Conservation (phyloP, 2,888 invertebrate species). For the Beris morrisii region DNA sequence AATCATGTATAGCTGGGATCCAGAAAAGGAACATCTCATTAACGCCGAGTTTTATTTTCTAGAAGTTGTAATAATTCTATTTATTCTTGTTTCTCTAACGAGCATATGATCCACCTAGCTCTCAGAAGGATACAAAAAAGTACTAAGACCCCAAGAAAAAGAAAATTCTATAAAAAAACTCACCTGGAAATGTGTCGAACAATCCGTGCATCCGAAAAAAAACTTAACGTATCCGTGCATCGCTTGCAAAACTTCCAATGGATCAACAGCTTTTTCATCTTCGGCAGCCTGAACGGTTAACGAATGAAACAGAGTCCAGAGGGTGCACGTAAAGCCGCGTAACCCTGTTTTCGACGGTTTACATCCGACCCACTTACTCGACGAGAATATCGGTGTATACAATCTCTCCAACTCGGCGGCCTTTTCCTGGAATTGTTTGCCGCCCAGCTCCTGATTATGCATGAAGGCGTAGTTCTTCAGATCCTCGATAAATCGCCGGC, state of each 20-base stretch:
- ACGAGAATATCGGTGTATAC: conserved; percentile 59
- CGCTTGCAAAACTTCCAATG: conserved; percentile 72
- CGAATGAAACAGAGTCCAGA: conserved; percentile 94
- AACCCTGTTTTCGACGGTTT: conserved; percentile 70
- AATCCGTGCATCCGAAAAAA: conserved; percentile 93
- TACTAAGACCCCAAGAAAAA: too few species aligned
- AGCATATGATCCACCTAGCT: too few species aligned
- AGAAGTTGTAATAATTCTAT: too few species aligned
- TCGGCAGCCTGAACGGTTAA: conserved; percentile 77
- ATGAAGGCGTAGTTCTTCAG: conserved; percentile 61
- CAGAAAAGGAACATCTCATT: too few species aligned
- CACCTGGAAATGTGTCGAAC: conserved; percentile 82
- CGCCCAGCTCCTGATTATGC: conserved; percentile 60
- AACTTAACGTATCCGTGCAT: conserved; percentile 87
- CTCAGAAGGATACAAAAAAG: too few species aligned
- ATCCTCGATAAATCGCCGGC: conserved; percentile 66
- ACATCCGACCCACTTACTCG: conserved; percentile 75
- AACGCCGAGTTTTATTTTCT: too few species aligned
- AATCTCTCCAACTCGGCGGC: conserved; percentile 60
- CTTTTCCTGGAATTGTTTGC: conserved; percentile 63
- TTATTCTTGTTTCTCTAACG: too few species aligned
- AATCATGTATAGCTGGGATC: too few species aligned
- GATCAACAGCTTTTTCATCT: conserved; percentile 58
- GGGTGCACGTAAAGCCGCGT: conserved; percentile 90
- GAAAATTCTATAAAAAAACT: background rate